Evolutionary conservation across 2,797 vertebrate species (phyloP).

Genomic region (Chaetodon trifasciatus): DNA sequence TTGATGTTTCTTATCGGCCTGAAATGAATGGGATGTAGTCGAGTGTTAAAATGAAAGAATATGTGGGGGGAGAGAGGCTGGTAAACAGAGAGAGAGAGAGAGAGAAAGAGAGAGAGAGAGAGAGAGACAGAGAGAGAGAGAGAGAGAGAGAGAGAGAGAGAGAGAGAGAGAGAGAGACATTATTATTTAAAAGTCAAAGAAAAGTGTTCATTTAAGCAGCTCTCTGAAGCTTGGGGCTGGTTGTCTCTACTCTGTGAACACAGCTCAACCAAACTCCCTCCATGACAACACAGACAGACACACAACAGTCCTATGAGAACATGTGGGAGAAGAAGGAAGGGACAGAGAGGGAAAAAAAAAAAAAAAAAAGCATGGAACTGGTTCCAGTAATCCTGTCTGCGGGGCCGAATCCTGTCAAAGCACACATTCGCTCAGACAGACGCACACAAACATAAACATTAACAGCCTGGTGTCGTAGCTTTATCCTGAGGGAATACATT

Average conservation of each 20-base stretch:
- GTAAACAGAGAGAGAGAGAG: not conserved
- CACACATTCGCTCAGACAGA: slow-evolving; percentile 14
- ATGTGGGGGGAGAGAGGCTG: not conserved
- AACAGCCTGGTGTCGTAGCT: slow-evolving; percentile 26
- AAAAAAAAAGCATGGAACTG: slow-evolving; percentile 12
- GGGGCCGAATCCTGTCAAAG: slow-evolving; percentile 55
- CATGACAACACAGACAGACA: slow-evolving; percentile 39
- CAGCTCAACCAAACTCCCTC: slow-evolving; percentile 24
- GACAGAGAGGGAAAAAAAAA: not conserved
- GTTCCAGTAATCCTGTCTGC: slow-evolving; percentile 53
- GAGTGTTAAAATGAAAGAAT: slow-evolving; percentile 50
- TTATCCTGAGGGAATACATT: slow-evolving; percentile 40
- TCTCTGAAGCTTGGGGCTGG: slow-evolving; percentile 39
- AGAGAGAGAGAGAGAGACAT: not conserved
- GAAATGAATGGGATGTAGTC: slow-evolving; percentile 63
- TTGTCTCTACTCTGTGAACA: slow-evolving; percentile 27
- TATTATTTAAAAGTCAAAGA: slow-evolving; percentile 53
- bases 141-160: not conserved
- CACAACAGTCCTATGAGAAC: slow-evolving; percentile 24
- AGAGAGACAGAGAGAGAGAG: not conserved
- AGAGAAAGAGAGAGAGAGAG: not conserved
- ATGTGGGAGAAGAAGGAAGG: slow-evolving; percentile 18
- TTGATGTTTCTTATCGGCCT: slow-evolving; percentile 68
- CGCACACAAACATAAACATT: not conserved
- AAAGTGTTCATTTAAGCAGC: slow-evolving; percentile 59